Evolutionary conservation across 1,140 invertebrate species (phyloP), one percentile per base, ranked within the genome.

Genomic region (Zophobas morio): DNA sequence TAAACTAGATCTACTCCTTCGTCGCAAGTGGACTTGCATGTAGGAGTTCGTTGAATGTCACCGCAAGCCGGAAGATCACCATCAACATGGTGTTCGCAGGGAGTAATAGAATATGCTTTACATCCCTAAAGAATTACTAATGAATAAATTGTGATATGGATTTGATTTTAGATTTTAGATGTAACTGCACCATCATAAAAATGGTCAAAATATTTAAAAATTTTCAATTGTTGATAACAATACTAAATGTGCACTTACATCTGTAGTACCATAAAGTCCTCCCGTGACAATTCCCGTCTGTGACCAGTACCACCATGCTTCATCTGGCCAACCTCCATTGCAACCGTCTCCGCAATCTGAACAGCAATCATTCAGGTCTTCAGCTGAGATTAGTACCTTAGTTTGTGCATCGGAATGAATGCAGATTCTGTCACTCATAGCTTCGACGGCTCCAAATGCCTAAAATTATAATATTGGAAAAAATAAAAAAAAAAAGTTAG

Each of bases 21-120:
- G 80, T 89, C 86, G 81, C 92, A 94, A 33, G 81, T 82, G 66
- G 88, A 86, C 0, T 81, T 75, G 84, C 93, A 93, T 81, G 87
- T 86, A 1, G 93, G 92, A 8, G 92, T 94, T 6, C 37, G 34
- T 4, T 73, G 36, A 42, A 74, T 47, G 20, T 66, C 47, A 40
- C 46, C 66, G 57, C 81, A 82, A 36, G 72, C 72, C 8, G 77
- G 77, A 46, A 75, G 73, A 73, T 81, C 82, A 34, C 53, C 66
- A 1, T 49, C 37, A 1, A 88, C 87, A 82, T 93, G 92, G 80
- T 94, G 93, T 77, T 92, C 92, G 84, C 93, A 94, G 1, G 89
- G 87, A 39, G 84, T 81, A 70, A 93, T 89, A 33, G 84, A 81
- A 78, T 94, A 94, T 42, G 92, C 91, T 79, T 79, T 80, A 36